Base-by-base conservation (phyloP, 2,797 vertebrate genomes). In the Bradypus variegatus region DNA sequence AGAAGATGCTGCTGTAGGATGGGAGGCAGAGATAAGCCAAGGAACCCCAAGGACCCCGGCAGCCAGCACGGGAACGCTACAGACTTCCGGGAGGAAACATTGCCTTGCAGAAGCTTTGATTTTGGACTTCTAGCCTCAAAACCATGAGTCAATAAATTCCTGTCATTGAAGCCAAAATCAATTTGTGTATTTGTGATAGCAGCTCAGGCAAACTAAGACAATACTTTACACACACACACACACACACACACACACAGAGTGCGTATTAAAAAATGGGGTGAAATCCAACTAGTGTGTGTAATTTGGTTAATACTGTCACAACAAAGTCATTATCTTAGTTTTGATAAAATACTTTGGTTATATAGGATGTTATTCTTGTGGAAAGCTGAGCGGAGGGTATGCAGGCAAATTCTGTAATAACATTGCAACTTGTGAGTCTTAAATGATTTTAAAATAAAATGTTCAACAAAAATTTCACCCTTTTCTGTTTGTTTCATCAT, bases 401-500 rank as follows among this genome's bases (percentile, higher is more conserved):
- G 55, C 10, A 5, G 33, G 12, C 41, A 70, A 70, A 9, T 5
- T 65, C 13, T 70, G 14, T 53, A 25, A 6, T 88, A 25, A 48
- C 45, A 89, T 13, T 81, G 45, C 2, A 86, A 55, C 27, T 65
- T 93, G n/a, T 84, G 38, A 87, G 31, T 77, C 29, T 79, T 83
- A 93, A 84, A 38, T 11, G 25, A 45, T 88, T 93, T 79, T 29
- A 88, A 94, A 89, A 91, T 48, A 65, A 38, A 92, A 69, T 50
- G 12, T 84, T 55, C 58, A 75, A n/a, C 21, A 89, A 87, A 69
- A 92, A 13, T 2, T 53, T 75, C 15, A 72, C 3, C 67, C 18
- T 70, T 29, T 76, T 55, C 15, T 91, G 31, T 15, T 86, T 60
- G 3, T 88, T 70, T 91, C 64, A 72, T 83, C 60, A 73, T 45